A percentile compares a stretch with the other conserved stretches of the same genome.
Conservation (phyloP, 2,113 vertebrate genomes). For the Saguinus midas region DNA sequence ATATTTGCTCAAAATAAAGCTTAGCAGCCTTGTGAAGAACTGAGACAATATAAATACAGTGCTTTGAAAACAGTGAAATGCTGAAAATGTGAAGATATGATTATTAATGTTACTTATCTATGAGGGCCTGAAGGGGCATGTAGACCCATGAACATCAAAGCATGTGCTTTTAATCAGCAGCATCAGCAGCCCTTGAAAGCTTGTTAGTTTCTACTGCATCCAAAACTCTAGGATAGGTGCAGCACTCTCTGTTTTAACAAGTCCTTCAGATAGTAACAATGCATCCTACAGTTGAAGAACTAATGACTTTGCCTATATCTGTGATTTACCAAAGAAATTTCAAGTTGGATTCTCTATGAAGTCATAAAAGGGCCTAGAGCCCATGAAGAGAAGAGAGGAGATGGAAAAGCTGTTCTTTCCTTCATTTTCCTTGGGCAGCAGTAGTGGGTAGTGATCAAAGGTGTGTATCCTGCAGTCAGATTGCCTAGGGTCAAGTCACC, state of each 20-base stretch:
- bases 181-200: too few relatives aligned
- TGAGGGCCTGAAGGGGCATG: rapidly evolving
- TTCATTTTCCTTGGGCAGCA: not conserved
- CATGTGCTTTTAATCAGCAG: rapidly evolving
- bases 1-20: not conserved
- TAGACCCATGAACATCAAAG: not conserved
- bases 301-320: not conserved
- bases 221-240: not conserved
- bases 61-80: not conserved
- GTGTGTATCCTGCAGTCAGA: not conserved
- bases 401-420: not conserved
- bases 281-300: rapidly evolving
- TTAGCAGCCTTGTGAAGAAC: not conserved
- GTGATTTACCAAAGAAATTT: not conserved
- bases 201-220: not conserved
- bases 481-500: not conserved
- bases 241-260: not conserved
- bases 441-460: not conserved
- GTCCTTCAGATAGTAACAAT: not conserved
- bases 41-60: not conserved
- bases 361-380: not conserved
- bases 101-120: too few relatives aligned
- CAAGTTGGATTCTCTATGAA: not conserved
- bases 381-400: not conserved
- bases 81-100: not conserved